Base-by-base conservation (phyloP, 2,113 vertebrate genomes). In the Strix uralensis region DNA sequence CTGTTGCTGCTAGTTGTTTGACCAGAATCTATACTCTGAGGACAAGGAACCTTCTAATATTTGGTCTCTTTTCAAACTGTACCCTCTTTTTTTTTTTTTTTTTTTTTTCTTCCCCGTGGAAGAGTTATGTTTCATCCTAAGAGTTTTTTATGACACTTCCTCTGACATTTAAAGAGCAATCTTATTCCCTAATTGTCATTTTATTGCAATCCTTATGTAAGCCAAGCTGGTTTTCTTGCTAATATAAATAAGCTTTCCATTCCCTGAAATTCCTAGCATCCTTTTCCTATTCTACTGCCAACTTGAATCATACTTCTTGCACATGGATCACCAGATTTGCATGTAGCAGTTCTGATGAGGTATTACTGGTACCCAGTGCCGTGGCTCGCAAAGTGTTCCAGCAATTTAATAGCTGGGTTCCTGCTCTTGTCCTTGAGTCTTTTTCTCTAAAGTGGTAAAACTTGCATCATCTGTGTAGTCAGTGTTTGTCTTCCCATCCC, bases 201-300 rank as follows among this genome's bases (percentile, higher is more conserved):
- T 62, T 89, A 69, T 75, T 91, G 57, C 23, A 85, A 30, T 81
- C 38, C 27, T 84, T 83, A n/a, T 23, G 40, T 74, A 94, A 92
- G 30, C 17, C 57, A 65, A 34, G 14, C 58, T 83, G 23, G 30
- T 86, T 94, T 72, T 86, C 30, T 85, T 96, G 78, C 25, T 94
- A 69, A 54, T 92, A 42, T 77, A 91, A 91, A 90, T 77, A 92
- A 58, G 18, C 42, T 77, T 93, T 90, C 40, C 23, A 66, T 96
- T 94, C 66, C 51, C 71, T 86, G 74, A 92, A 88, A 70, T 51
- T 93, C 49, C 17, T 77, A 83, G 34, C 59, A 88, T 80, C 88
- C 88, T 83, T 92, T 96, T 96, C 85, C 90, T 88, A 46, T 90
- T 83, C 78, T 90, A 93, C 25, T 70, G 36, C 54, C 74, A 82